Base-by-base conservation (phyloP, 2,797 vertebrate genomes). In the Meda fulgida region DNA sequence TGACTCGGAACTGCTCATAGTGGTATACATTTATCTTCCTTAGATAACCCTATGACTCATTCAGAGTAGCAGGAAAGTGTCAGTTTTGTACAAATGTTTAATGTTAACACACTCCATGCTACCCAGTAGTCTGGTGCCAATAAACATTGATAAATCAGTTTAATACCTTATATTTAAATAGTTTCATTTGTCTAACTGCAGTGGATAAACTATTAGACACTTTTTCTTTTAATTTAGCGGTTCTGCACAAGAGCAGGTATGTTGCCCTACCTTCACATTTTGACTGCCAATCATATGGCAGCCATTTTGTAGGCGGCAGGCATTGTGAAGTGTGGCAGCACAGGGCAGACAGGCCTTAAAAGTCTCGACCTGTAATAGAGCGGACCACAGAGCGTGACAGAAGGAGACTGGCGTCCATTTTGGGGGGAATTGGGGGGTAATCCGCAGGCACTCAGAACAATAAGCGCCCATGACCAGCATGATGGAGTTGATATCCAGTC, bases 331-430 rank as follows among this genome's bases (percentile, higher is more conserved):
- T 72, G 29, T 65, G 66, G 29, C 29, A 84, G 69, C 21, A 2
- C n/a, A 5, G 67, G 83, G 48, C 8, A 21, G 38, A n/a, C 11
- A 11, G 90, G 88, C 83, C 85, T 85, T 16, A 53, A 75, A 90
- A 87, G 90, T 91, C 88, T 23, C 26, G 88, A 92, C 91, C 92
- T 77, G 84, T 92, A 92, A 93, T 93, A 88, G 90, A 91, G 89
- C 88, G 89, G 91, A 91, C 91, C 91, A 81, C 78, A 7, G 86
- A 88, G 86, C 83, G 73, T 46, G 86, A 3, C 81, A 51, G 81
- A 9, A 83, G 79, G 79, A 69, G 80, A 89, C 84, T 36, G 46
- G 21, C 7, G 67, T 83, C 87, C 89, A 67, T 72, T 77, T 87
- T 72, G 65, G 91, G 88, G 91, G 86, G 86, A 89, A 89, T 85